Evolutionary conservation across 2,797 vertebrate species (phyloP).

Genomic region (Decapterus maruadsi): DNA sequence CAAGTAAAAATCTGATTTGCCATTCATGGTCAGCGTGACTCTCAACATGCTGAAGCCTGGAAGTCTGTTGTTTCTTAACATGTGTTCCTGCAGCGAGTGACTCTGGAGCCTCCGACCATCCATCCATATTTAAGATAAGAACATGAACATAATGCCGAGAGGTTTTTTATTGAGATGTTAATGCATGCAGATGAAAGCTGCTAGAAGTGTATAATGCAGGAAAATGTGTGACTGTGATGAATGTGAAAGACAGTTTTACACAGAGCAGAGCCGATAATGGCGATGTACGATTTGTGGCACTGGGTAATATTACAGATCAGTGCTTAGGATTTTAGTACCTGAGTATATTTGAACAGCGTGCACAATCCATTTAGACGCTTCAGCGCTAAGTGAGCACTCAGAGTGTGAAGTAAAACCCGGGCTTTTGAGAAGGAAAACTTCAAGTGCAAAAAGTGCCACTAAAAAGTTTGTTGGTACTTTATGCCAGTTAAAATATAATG

Average conservation of each 20-base stretch:
- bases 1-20: neutral
- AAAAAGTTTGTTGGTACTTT: neutral
- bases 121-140: neutral
- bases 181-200: slow-evolving; percentile 38
- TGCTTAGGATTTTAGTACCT: slow-evolving; percentile 2
- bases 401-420: slow-evolving; percentile 1
- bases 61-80: neutral
- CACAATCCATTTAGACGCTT: neutral
- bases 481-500: neutral
- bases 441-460: neutral
- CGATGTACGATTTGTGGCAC: neutral
- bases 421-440: neutral
- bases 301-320: neutral
- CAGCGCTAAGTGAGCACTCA: neutral
- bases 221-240: neutral
- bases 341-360: neutral
- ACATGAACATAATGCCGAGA: neutral
- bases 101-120: neutral
- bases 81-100: neutral
- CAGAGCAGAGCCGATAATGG: neutral
- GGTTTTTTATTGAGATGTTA: slow-evolving; percentile 35
- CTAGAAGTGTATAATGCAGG: neutral
- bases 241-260: neutral
- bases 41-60: slow-evolving; percentile 8
- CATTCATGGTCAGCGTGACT: slow-evolving; percentile 18